Evolutionary conservation across 2,113 vertebrate species (phyloP).

Genomic region (Myrmecobius fasciatus): DNA sequence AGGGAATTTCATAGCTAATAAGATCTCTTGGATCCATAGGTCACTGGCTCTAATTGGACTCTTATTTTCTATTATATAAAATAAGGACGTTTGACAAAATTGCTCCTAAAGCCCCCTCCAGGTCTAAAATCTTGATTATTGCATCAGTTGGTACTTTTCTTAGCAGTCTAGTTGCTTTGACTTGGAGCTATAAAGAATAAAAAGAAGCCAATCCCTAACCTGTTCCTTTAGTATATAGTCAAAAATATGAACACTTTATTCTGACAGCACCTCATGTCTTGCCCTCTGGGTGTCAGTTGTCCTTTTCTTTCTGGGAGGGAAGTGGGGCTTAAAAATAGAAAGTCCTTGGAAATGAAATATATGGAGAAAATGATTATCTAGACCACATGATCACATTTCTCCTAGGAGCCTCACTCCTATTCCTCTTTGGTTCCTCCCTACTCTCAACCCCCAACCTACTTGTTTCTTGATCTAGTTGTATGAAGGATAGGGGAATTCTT

Average conservation of each 20-base stretch:
- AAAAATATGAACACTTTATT: neutral
- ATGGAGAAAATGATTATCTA: neutral
- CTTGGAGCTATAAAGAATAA: neutral
- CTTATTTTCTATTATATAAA: neutral
- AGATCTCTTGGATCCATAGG: neutral
- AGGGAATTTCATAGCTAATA: neutral
- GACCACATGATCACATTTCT: neutral
- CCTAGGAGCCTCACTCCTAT: rapidly evolving
- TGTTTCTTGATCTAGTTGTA: neutral
- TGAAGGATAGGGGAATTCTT: neutral
- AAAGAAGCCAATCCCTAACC: neutral
- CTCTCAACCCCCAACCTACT: neutral
- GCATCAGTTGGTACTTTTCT: neutral
- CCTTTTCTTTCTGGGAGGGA: neutral
- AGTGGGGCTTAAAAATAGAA: neutral
- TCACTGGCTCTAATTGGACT: neutral
- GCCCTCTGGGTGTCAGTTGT: neutral
- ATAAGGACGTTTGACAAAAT: neutral
- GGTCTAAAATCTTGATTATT: neutral
- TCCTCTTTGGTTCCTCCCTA: no score
- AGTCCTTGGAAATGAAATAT: neutral
- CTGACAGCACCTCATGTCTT: neutral
- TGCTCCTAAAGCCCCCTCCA: neutral
- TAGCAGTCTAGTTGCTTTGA: neutral
- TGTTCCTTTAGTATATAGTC: neutral